A percentile compares a stretch with the other conserved stretches of the same genome.
Evolutionary conservation across 2,113 vertebrate species (phyloP).

Genomic region (Oryzias melastigma): DNA sequence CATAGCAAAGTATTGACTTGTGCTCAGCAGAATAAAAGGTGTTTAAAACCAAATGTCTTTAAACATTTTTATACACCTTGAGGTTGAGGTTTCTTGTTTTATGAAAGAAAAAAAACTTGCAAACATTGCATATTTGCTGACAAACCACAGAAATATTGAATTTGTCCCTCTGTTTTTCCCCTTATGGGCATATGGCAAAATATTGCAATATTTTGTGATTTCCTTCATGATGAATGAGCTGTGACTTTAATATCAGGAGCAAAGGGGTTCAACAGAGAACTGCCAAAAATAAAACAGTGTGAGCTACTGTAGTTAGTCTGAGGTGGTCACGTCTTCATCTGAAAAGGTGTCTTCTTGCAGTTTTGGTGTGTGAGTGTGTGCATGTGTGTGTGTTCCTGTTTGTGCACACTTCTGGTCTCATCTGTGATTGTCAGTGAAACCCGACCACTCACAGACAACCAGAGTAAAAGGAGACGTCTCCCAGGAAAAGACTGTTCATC

Average conservation of each 20-base stretch:
- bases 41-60: slow-evolving; percentile 43
- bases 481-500: slow-evolving; percentile 44
- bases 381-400: neutral
- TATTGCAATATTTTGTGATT: slow-evolving; percentile 45
- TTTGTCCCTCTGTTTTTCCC: slow-evolving; percentile 22
- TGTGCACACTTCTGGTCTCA: slow-evolving; percentile 9
- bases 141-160: slow-evolving; percentile 45
- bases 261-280: slow-evolving; percentile 3
- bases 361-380: slow-evolving; percentile 1
- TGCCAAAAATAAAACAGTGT: slow-evolving; percentile 8
- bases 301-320: slow-evolving; percentile 1
- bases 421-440: slow-evolving; percentile 55
- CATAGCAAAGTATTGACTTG: slow-evolving; percentile 23
- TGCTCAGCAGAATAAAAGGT: slow-evolving; percentile 43
- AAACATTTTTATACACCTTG: slow-evolving; percentile 6
- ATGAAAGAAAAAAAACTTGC: slow-evolving; percentile 44
- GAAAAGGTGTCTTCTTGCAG: slow-evolving; percentile 7
- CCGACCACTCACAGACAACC: slow-evolving; percentile 43
- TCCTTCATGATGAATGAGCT: slow-evolving; percentile 57
- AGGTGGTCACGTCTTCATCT: slow-evolving; percentile 15
- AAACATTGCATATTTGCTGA: slow-evolving; percentile 54
- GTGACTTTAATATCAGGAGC: slow-evolving; percentile 46
- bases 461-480: slow-evolving; percentile 33
- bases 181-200: slow-evolving; percentile 50
- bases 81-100: slow-evolving; percentile 38